These are phyloP conservation scores for Artibeus jamaicensis DNA, from an alignment of 2,797 vertebrate species.

Conservation along the genomic window DNA sequence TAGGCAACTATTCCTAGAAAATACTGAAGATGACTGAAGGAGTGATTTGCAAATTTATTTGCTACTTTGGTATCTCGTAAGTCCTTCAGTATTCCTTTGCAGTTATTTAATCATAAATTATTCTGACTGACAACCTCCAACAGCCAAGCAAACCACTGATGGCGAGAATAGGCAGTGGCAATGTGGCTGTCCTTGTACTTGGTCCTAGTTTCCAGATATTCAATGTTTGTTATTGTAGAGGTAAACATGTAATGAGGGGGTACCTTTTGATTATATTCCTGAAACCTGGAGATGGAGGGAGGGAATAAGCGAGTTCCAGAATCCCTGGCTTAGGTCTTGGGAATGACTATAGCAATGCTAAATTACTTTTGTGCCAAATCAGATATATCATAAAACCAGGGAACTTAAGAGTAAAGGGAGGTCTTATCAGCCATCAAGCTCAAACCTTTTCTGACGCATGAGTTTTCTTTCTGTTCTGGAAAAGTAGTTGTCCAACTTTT, in stretches of 20 bases:
- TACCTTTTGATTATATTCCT: not conserved
- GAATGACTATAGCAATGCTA: not conserved
- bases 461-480: conserved; percentile 59
- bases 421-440: not conserved
- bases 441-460: conserved; percentile 77
- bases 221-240: not conserved
- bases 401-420: not conserved
- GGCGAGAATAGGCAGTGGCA: not conserved
- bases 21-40: not conserved
- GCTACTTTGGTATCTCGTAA: not conserved
- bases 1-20: not conserved
- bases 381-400: not conserved
- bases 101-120: conserved; percentile 17
- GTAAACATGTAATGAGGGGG: not conserved
- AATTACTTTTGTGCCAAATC: conserved; percentile 24
- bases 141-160: not conserved
- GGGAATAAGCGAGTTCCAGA: not conserved
- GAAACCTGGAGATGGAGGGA: not conserved
- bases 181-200: not conserved
- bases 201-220: not conserved
- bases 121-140: not conserved
- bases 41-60: conserved; percentile 39
- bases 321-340: not conserved
- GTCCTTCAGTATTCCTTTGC: not conserved
- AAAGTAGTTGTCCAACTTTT: conserved; percentile 49